A percentile compares a stretch with the other conserved stretches of the same genome.
Evolutionary conservation across 2,888 invertebrate genomes (phyloP).

Genomic region (Anarsia innoxiella): DNA sequence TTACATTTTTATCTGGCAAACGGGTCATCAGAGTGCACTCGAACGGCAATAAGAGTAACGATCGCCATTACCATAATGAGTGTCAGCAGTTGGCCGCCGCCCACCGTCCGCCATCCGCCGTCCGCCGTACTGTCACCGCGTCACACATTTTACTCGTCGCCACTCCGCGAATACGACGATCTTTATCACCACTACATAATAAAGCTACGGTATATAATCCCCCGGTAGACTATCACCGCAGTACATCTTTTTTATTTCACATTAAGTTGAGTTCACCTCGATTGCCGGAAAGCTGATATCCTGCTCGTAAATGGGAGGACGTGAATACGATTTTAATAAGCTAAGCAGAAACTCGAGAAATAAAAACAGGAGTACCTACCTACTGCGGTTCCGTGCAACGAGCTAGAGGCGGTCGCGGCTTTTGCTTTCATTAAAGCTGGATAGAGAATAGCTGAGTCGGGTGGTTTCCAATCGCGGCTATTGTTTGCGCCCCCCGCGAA

Average conservation of each 20-base stretch:
- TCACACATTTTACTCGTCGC: no score
- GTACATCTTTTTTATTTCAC: background rate
- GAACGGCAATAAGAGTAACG: background rate
- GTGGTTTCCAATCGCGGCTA: constrained; percentile 15
- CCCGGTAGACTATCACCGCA: background rate
- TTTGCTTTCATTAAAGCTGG: constrained; percentile 16
- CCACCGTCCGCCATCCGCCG: no score
- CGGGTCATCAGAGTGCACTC: constrained; percentile 2
- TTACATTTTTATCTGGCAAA: background rate
- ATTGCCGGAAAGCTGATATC: background rate
- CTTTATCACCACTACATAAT: no score
- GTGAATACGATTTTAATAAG: no score
- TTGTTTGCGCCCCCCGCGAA: constrained; percentile 8
- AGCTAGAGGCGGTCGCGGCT: constrained; percentile 5
- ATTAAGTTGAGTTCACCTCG: background rate
- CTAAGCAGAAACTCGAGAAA: no score
- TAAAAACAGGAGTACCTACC: background rate
- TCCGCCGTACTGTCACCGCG: no score
- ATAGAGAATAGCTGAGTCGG: constrained; percentile 16
- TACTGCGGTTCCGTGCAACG: constrained; percentile 4
- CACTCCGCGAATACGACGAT: no score
- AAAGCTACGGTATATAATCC: no score
- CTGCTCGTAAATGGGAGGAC: no score
- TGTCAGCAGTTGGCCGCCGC: no score
- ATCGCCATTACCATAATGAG: background rate